phyloP scores from a whole-genome alignment of 2,797 vertebrate species.

The Lithobates pipiens region DNA sequence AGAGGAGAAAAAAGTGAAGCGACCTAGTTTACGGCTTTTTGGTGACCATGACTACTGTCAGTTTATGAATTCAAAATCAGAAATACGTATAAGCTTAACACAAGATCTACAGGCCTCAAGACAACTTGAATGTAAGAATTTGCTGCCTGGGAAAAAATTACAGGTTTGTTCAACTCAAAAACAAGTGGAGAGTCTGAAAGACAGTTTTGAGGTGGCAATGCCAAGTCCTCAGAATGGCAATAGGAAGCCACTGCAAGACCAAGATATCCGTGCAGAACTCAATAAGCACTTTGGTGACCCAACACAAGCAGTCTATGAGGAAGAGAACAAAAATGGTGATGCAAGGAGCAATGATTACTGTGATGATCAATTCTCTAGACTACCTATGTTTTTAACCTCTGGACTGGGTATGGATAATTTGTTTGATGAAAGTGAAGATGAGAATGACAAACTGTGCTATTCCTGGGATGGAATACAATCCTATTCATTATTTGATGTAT shows the following conservation, averaged over 20 bases:
- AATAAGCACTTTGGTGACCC: slow-evolving; percentile 98
- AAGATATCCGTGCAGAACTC: slow-evolving; percentile 97
- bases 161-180: slow-evolving; percentile 79
- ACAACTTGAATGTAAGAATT: slow-evolving; percentile 90
- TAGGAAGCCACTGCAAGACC: slow-evolving; percentile 92
- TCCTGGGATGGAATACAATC: slow-evolving; percentile 93
- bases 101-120: slow-evolving; percentile 84
- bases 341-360: slow-evolving; percentile 80
- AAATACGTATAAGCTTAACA: slow-evolving; percentile 78
- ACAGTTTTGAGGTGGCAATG: slow-evolving; percentile 75
- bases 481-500: slow-evolving; percentile 92
- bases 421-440: slow-evolving; percentile 89
- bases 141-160: slow-evolving; percentile 81
- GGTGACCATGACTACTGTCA: slow-evolving; percentile 99
- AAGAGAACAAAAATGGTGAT: slow-evolving; percentile 79
- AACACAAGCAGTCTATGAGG: slow-evolving; percentile 87
- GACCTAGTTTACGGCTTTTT: slow-evolving; percentile 86
- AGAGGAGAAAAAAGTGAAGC: slow-evolving; percentile 88
- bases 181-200: slow-evolving; percentile 79
- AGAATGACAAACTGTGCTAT: slow-evolving; percentile 89
- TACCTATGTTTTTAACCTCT: slow-evolving; percentile 88
- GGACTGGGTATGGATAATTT: slow-evolving; percentile 87
- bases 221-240: slow-evolving; percentile 75
- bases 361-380: slow-evolving; percentile 82
- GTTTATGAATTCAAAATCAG: slow-evolving; percentile 86